Evolutionary conservation across 1,140 invertebrate genomes (phyloP).

Genomic region (Macrostomum lignano): DNA sequence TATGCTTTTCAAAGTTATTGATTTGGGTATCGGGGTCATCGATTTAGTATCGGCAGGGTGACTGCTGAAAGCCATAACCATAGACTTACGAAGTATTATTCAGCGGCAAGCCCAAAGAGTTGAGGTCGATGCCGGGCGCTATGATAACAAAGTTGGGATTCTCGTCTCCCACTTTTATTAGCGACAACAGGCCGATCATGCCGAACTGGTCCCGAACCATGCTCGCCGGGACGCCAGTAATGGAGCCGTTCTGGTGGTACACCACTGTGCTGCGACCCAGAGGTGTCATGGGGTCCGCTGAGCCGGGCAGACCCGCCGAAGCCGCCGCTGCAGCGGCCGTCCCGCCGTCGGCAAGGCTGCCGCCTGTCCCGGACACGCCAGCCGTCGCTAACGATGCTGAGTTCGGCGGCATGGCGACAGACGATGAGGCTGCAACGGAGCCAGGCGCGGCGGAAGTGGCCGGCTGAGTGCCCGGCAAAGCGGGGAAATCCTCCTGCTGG

Average conservation of each 20-base stretch:
- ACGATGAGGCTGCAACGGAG: constrained; percentile 1
- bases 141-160: constrained; percentile 75
- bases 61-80: neutral
- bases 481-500: constrained; percentile 91
- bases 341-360: constrained; percentile 8
- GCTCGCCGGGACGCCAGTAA: constrained; percentile 80
- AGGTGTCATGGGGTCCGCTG: constrained; percentile 9
- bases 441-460: neutral
- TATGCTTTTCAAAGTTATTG: no score
- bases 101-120: constrained; percentile 77
- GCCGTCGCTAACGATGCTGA: no score
- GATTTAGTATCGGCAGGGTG: no score
- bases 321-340: constrained; percentile 25
- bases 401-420: no score
- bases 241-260: constrained; percentile 21
- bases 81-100: constrained; percentile 54
- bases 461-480: constrained; percentile 36
- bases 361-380: neutral
- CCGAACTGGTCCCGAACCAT: constrained; percentile 99
- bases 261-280: constrained; percentile 6
- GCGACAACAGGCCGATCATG: constrained; percentile 81
- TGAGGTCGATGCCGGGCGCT: constrained; percentile 80
- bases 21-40: no score
- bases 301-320: constrained; percentile 14
- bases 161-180: constrained; percentile 79